These are phyloP conservation scores for Drosophila helvetica DNA, from an alignment of 2,888 invertebrate genomes.

Conservation along the genomic window DNA sequence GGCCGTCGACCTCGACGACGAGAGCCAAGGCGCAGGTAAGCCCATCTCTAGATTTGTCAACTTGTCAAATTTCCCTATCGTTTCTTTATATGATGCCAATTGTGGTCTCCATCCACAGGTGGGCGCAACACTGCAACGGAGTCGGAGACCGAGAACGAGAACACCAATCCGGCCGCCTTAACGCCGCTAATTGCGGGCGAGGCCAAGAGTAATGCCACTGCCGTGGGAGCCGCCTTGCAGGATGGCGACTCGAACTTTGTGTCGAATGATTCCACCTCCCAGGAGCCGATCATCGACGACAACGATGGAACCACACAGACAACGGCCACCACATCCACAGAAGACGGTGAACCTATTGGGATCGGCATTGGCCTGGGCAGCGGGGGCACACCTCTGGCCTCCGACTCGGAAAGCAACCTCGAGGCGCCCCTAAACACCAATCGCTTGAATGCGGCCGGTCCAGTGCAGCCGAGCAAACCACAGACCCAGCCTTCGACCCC, in stretches of 20 bases:
- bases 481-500: constrained; percentile 23
- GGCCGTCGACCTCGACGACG: constrained; percentile 76
- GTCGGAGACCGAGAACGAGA: constrained; percentile 79
- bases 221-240: constrained; percentile 57
- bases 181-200: constrained; percentile 45
- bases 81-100: not conserved
- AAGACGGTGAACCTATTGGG: constrained; percentile 58
- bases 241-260: constrained; percentile 82
- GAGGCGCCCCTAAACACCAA: constrained; percentile 85
- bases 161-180: constrained; percentile 74
- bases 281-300: constrained; percentile 82
- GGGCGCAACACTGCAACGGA: constrained; percentile 77
- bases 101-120: constrained; percentile 33
- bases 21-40: constrained; percentile 78
- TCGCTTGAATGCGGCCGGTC: constrained; percentile 73
- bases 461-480: constrained; percentile 21
- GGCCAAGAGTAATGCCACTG: constrained; percentile 51
- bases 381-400: constrained; percentile 80
- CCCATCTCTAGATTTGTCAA: not conserved
- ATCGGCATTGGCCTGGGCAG: constrained; percentile 21
- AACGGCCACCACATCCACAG: constrained; percentile 84
- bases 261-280: constrained; percentile 83
- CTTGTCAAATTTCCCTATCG: not conserved
- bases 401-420: constrained; percentile 91
- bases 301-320: constrained; percentile 84